Conservation (phyloP, 2,888 invertebrate genomes). For the Ormia ochracea region DNA sequence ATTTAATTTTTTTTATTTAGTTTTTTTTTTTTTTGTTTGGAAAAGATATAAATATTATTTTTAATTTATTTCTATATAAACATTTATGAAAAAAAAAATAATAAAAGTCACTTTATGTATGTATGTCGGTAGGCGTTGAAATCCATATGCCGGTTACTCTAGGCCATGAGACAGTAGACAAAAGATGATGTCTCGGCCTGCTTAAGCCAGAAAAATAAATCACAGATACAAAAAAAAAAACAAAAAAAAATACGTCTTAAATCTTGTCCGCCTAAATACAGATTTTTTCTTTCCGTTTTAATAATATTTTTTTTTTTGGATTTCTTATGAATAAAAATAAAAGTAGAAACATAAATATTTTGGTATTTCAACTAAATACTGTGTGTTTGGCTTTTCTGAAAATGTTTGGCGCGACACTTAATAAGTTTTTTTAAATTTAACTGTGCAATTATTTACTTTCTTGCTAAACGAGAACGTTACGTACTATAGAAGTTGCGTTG, state of each 20-base stretch:
- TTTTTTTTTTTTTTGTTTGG: no score
- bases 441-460: background rate
- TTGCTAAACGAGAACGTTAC: constrained; percentile 22
- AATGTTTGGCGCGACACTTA: constrained; percentile 46
- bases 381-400: background rate
- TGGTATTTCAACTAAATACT: background rate
- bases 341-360: constrained; percentile 12
- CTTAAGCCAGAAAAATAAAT: constrained; percentile 19
- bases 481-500: constrained; percentile 38
- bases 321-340: background rate
- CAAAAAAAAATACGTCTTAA: background rate
- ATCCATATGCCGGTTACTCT: constrained; percentile 52
- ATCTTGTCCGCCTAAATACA: constrained; percentile 56
- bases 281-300: background rate
- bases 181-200: constrained; percentile 11
- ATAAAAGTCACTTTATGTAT: constrained; percentile 28
- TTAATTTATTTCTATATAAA: constrained; percentile 2
- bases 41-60: constrained; percentile 11
- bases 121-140: constrained; percentile 41
- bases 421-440: background rate
- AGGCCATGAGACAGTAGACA: constrained; percentile 44
- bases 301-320: background rate
- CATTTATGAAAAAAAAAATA: background rate
- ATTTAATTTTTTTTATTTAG: no score
- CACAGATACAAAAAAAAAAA: background rate